These are phyloP conservation scores for Ruditapes philippinarum DNA, from an alignment of 1,140 invertebrate species.

Conservation along the genomic window DNA sequence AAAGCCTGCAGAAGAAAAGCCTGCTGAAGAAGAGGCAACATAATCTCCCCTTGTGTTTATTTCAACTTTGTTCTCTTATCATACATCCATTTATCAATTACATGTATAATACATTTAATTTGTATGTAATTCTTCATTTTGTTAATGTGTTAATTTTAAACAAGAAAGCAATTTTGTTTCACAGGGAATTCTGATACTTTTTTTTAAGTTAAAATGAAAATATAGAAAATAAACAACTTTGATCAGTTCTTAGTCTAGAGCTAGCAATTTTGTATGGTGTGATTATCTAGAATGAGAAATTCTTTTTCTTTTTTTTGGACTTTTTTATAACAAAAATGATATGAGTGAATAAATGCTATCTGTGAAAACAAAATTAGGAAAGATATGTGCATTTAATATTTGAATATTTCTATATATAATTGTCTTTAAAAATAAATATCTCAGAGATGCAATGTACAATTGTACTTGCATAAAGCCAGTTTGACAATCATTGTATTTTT, in stretches of 20 bases:
- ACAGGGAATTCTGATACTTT: background rate
- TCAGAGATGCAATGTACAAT: background rate
- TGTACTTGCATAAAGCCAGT: background rate
- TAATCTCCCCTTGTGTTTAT: slow-evolving; percentile 6
- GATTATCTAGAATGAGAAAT: too few relatives aligned
- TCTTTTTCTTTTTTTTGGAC: too few relatives aligned
- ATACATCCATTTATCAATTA: background rate
- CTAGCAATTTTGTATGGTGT: too few relatives aligned
- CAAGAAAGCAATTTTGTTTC: background rate
- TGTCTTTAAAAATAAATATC: background rate
- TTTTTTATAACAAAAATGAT: too few relatives aligned
- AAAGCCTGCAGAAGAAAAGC: slow-evolving; percentile 45
- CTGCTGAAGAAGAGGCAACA: slow-evolving; percentile 46
- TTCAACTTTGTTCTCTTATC: background rate
- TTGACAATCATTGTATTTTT: background rate
- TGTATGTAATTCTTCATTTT: background rate
- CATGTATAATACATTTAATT: background rate
- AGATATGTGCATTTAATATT: too few relatives aligned
- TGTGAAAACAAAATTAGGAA: too few relatives aligned
- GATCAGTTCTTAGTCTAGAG: background rate
- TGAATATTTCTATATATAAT: background rate
- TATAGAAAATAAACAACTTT: background rate
- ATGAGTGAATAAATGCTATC: too few relatives aligned
- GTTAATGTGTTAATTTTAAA: background rate
- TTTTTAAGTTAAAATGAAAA: background rate